Evolutionary conservation across 2,888 invertebrate species (phyloP), one percentile per base, ranked within the genome.

Genomic region (Girardia tigrina): DNA sequence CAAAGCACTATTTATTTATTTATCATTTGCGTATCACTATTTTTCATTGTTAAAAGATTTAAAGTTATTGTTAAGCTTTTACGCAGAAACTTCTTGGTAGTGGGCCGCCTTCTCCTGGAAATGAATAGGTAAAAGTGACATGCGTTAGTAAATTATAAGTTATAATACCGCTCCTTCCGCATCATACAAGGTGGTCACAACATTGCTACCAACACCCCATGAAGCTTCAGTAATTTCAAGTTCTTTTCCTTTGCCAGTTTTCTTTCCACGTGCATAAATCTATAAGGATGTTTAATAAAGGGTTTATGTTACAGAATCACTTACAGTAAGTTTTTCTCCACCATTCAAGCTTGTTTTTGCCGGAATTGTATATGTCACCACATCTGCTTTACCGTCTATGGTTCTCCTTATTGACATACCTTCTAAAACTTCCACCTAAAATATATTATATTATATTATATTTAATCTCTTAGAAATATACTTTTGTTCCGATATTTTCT

Each of bases 151-250:
- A 56, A 4, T 4, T 56, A 56, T 12, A 8, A 56, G 23, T 20
- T 56, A 56, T 20, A 56, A 12, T n/a, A 56, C 56, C 4, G n/a
- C 56, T 56, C 56, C 56, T 56, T 56, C 56, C 23, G 56, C n/a
- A 56, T 56, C 56, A 16, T 56, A 56, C 2, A 56, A n/a, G 6
- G 56, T 56, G 4, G 56, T 56, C n/a, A 56, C 56, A n/a, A 56
- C 56, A 56, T 56, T 56, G n/a, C 23, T 56, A 56, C 56, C 56
- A 56, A 56, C 56, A 6, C 56, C 56, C 56, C 56, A 56, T 56
- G 56, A 56, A 56, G 8, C n/a, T 12, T 56, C 56, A 56, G n/a
- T 23, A 56, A 56, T 56, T 56, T 56, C 56, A 2, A 56, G n/a
- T 56, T 56, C 56, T 56, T 23, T n/a, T 8, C 56, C 56, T 56